Percentiles rank a stretch among this genome's conserved stretches.
Evolutionary conservation across 2,888 invertebrate species (phyloP).

Genomic region (Hydropsyche betteni): DNA sequence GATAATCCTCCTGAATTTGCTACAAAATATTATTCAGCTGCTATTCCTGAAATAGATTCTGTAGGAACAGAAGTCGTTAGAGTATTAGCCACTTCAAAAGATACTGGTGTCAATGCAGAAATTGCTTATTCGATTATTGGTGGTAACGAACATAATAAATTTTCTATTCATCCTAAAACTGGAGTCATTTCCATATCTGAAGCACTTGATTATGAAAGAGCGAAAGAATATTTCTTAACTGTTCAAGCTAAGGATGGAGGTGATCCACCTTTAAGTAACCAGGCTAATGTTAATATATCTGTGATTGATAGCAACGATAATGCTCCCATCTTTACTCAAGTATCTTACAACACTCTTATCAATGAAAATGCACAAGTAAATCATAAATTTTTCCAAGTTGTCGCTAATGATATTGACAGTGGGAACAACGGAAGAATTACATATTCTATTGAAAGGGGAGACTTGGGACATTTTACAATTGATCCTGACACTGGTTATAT

Average conservation of each 20-base stretch:
- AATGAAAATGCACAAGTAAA: constrained; percentile 81
- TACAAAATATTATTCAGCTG: constrained; percentile 79
- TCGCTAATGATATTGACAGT: constrained; percentile 87
- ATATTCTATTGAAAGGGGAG: constrained; percentile 78
- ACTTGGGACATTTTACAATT: constrained; percentile 80
- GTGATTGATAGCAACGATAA: constrained; percentile 90
- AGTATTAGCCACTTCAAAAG: constrained; percentile 90
- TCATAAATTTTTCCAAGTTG: constrained; percentile 77
- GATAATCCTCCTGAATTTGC: constrained; percentile 97
- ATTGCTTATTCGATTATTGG: constrained; percentile 87
- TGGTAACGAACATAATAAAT: constrained; percentile 89
- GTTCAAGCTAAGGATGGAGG: constrained; percentile 92
- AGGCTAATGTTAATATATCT: constrained; percentile 86
- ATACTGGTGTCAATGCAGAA: constrained; percentile 92
- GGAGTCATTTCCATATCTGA: constrained; percentile 82
- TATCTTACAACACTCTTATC: constrained; percentile 78
- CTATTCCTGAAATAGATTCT: constrained; percentile 80
- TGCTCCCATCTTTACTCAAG: constrained; percentile 80
- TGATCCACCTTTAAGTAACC: constrained; percentile 86
- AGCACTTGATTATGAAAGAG: constrained; percentile 86
- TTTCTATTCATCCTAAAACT: constrained; percentile 75
- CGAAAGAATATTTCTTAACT: constrained; percentile 85
- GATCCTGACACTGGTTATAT: constrained; percentile 82
- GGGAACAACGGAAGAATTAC: constrained; percentile 80
- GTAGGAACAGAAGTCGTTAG: constrained; percentile 83